A percentile compares a stretch with the other conserved stretches of the same genome.
Conservation (phyloP, 2,113 vertebrate species). For the Chaetorhynchus papuensis region DNA sequence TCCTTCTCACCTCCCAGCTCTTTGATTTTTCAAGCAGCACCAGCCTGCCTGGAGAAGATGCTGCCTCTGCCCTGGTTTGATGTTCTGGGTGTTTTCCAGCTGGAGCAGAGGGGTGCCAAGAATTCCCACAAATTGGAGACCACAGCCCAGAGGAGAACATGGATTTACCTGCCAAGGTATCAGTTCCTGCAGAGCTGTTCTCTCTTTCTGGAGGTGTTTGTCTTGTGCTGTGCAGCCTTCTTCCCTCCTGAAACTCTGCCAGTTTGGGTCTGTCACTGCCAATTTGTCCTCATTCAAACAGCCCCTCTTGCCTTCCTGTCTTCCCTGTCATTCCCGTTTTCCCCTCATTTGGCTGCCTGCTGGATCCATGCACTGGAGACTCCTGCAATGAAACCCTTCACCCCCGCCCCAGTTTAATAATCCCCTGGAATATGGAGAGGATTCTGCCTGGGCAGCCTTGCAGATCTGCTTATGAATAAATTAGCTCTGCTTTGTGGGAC, state of each 20-base stretch:
- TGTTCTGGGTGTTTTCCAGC: background rate
- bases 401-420: background rate
- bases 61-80: background rate
- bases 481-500: slow-evolving; percentile 41
- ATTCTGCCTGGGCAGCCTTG: slow-evolving; percentile 9
- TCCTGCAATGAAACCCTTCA: background rate
- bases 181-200: background rate
- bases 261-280: background rate
- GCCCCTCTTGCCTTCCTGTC: background rate
- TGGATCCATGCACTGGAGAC: background rate
- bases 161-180: background rate
- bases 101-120: background rate
- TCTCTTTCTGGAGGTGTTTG: background rate
- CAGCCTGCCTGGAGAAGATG: background rate
- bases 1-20: background rate
- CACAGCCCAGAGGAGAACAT: background rate
- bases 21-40: background rate
- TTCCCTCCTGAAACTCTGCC: background rate
- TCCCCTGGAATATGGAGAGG: slow-evolving; percentile 23
- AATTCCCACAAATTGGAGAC: background rate
- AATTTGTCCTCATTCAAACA: background rate
- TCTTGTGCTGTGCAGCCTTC: background rate
- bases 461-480: slow-evolving; percentile 54
- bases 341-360: background rate
- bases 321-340: background rate